Evolutionary conservation across 2,797 vertebrate genomes (phyloP).

Genomic region (Nannoperca australis): DNA sequence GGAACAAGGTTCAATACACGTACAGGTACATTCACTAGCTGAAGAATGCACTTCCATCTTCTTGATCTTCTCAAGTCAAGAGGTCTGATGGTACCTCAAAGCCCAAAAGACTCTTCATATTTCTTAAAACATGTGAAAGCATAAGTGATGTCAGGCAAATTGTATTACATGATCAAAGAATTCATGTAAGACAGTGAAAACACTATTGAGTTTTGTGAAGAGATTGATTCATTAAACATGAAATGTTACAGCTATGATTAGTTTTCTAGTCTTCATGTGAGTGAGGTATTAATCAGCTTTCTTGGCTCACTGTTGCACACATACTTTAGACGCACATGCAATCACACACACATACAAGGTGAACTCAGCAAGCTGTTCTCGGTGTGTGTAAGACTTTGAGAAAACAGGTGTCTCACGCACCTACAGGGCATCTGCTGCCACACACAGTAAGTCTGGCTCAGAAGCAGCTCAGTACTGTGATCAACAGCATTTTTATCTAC

Average conservation of each 20-base stretch:
- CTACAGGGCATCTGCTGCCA: neutral
- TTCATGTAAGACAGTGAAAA: neutral
- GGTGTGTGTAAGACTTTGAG: constrained; percentile 9
- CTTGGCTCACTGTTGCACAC: neutral
- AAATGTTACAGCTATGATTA: constrained; percentile 11
- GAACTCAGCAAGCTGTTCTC: constrained; percentile 8
- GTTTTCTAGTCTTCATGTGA: constrained; percentile 1
- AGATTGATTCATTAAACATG: constrained; percentile 5
- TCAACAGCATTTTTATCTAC: neutral
- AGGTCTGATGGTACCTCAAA: constrained; percentile 8
- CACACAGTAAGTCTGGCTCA: constrained; percentile 16
- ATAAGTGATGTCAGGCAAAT: neutral
- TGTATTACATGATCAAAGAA: neutral
- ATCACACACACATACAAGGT: neutral
- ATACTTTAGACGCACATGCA: neutral
- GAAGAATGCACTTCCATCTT: neutral
- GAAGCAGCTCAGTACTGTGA: constrained; percentile 6
- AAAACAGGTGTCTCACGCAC: constrained; percentile 21
- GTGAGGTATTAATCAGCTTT: neutral
- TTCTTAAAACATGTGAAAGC: neutral
- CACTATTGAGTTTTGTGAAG: neutral
- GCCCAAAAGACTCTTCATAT: neutral
- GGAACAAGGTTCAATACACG: neutral
- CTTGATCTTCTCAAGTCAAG: neutral
- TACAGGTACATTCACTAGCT: neutral